Conservation (phyloP, 1,140 invertebrate genomes). For the Sitodiplosis mosellana region DNA sequence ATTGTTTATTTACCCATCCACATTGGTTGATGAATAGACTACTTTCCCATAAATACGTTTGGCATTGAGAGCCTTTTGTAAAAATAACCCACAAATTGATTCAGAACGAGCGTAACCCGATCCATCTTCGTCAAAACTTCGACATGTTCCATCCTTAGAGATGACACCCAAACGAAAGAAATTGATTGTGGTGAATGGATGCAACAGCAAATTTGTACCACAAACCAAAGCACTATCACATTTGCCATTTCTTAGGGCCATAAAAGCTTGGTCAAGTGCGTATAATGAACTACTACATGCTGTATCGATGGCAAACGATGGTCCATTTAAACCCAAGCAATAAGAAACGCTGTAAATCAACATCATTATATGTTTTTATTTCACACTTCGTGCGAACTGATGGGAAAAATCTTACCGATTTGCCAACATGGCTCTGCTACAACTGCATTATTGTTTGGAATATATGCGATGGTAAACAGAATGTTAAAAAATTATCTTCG, state of each 20-base stretch:
- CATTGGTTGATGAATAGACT: conserved; percentile 43
- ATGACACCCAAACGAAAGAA: conserved; percentile 73
- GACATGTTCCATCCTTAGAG: conserved; percentile 67
- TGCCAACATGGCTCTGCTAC: conserved; percentile 77
- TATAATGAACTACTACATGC: conserved; percentile 79
- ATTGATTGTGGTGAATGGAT: conserved; percentile 69
- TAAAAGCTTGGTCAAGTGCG: conserved; percentile 67
- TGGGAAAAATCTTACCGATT: conserved; percentile 29
- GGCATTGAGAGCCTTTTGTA: conserved; percentile 66
- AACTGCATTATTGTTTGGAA: conserved; percentile 35
- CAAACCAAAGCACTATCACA: conserved; percentile 83
- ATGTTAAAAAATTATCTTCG: too few species aligned
- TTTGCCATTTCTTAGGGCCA: conserved; percentile 49
- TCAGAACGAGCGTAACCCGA: conserved; percentile 61
- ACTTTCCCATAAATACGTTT: conserved; percentile 51
- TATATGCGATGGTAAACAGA: too few species aligned
- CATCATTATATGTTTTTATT: too few species aligned
- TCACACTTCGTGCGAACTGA: too few species aligned
- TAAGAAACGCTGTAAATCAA: conserved; percentile 40
- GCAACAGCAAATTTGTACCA: conserved; percentile 62
- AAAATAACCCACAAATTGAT: conserved; percentile 52
- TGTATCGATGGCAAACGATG: conserved; percentile 70
- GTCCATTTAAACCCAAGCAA: conserved; percentile 46
- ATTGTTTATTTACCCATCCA: conserved; percentile 42
- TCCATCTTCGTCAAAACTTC: conserved; percentile 71